phyloP scores from a whole-genome alignment of 1,140 invertebrate species.

The Bactericera cockerelli region DNA sequence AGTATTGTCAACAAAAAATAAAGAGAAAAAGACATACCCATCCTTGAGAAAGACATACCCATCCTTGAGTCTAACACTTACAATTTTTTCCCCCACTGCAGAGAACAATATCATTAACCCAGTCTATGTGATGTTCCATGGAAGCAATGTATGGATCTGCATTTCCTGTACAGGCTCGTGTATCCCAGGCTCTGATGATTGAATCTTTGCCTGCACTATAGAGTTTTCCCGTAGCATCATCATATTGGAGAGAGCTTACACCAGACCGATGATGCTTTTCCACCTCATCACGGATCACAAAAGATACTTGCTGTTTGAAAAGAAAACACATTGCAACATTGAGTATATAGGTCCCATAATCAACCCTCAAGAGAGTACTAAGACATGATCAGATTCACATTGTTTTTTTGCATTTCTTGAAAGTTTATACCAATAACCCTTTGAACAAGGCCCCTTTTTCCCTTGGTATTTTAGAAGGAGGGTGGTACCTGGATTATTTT shows the following conservation, averaged over 20 bases:
- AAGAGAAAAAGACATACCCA: too few species aligned
- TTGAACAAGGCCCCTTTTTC: not conserved
- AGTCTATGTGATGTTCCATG: slow-evolving; percentile 97
- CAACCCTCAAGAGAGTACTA: not conserved
- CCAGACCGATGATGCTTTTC: slow-evolving; percentile 88
- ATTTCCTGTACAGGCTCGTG: slow-evolving; percentile 36
- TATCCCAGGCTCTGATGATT: slow-evolving; percentile 94
- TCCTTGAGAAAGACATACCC: too few species aligned
- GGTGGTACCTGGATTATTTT: too few species aligned
- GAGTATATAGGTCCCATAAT: not conserved
- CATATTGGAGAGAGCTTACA: slow-evolving; percentile 89
- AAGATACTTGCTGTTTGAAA: slow-evolving; percentile 59
- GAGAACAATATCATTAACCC: slow-evolving; percentile 98
- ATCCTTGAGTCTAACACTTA: too few species aligned
- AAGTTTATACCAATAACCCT: not conserved
- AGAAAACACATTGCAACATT: not conserved
- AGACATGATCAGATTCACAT: not conserved
- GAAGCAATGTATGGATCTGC: slow-evolving; percentile 84
- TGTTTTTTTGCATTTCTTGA: not conserved
- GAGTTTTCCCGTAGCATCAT: slow-evolving; percentile 67
- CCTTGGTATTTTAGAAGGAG: too few species aligned
- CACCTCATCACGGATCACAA: slow-evolving; percentile 92
- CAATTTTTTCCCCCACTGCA: slow-evolving; percentile 92
- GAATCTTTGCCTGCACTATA: slow-evolving; percentile 97
- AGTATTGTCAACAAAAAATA: too few species aligned